phyloP scores from a whole-genome alignment of 2,888 invertebrate species.

The Hydrotaea diabolus region DNA sequence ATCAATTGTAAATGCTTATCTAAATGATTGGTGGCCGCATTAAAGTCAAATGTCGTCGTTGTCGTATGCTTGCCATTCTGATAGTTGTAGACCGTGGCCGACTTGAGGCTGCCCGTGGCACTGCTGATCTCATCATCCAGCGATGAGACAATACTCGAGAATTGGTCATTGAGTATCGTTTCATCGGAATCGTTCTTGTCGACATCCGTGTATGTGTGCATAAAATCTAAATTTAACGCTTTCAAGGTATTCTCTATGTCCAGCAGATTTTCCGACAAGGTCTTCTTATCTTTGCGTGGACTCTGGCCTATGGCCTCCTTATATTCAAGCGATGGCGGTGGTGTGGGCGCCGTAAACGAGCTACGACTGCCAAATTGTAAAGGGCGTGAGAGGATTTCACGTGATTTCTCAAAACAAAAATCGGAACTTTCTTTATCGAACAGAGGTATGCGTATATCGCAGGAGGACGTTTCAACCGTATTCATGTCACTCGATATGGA shows the following conservation, averaged over 20 bases:
- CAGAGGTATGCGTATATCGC: constrained; percentile 83
- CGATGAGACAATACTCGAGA: constrained; percentile 76
- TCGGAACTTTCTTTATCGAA: constrained; percentile 89
- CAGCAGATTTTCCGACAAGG: constrained; percentile 79
- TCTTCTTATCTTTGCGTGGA: constrained; percentile 73
- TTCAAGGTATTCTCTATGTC: constrained; percentile 81
- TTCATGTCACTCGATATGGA: constrained; percentile 82
- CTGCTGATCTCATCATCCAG: constrained; percentile 79
- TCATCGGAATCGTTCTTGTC: constrained; percentile 81
- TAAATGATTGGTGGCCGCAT: constrained; percentile 78
- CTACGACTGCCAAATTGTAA: constrained; percentile 69
- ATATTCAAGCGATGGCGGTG: constrained; percentile 69
- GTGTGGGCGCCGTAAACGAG: constrained; percentile 61
- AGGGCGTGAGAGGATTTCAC: constrained; percentile 85
- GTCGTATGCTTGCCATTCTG: constrained; percentile 77
- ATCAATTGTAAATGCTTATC: constrained; percentile 80
- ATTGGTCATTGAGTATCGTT: constrained; percentile 79
- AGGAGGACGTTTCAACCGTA: constrained; percentile 76
- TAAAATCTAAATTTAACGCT: constrained; percentile 80
- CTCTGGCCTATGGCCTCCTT: constrained; percentile 47
- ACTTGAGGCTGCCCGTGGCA: constrained; percentile 78
- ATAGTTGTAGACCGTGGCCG: constrained; percentile 76
- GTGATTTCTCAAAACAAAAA: constrained; percentile 87
- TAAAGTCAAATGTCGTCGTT: constrained; percentile 76
- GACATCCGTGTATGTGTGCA: constrained; percentile 80